A percentile compares a stretch with the other conserved stretches of the same genome.
phyloP scores from a whole-genome alignment of 2,797 vertebrate genomes.

The Hypotaenidia okinawae region DNA sequence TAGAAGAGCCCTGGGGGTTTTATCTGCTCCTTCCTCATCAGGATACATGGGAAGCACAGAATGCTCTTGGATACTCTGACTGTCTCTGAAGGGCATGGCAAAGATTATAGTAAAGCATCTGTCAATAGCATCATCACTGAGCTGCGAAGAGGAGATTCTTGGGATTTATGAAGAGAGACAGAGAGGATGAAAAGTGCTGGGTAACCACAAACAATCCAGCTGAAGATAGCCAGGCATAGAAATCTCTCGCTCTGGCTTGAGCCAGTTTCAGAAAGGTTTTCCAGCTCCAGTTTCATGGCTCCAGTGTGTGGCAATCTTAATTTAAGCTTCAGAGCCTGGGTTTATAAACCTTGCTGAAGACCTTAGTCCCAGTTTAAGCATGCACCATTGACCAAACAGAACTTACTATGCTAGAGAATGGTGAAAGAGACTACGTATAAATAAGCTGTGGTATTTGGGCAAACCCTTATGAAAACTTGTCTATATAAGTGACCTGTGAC shows the following conservation, averaged over 20 bases:
- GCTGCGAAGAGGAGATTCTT: not conserved
- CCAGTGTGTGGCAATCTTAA: not conserved
- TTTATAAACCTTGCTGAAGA: not conserved
- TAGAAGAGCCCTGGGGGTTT: not conserved
- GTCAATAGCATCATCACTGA: not conserved
- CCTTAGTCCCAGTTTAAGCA: not conserved
- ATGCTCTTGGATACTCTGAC: not conserved
- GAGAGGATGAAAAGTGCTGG: not conserved
- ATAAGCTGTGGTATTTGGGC: not conserved
- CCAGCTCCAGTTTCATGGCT: fast-evolving
- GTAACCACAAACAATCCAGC: not conserved
- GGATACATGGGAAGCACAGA: not conserved
- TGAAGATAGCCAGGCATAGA: not conserved
- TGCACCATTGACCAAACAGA: not conserved
- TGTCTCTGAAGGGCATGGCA: not conserved
- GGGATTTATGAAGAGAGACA: conserved; percentile 16
- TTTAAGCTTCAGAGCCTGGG: not conserved
- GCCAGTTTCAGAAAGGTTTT: not conserved
- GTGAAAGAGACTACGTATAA: too few species aligned
- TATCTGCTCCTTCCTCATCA: conserved; percentile 5
- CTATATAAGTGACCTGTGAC: not conserved
- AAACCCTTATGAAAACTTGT: not conserved
- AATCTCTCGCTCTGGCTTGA: not conserved
- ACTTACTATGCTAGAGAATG: not conserved
- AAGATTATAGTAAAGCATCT: conserved; percentile 2